phyloP scores from a whole-genome alignment of 2,888 invertebrate species.

The Agonopterix heracliana region DNA sequence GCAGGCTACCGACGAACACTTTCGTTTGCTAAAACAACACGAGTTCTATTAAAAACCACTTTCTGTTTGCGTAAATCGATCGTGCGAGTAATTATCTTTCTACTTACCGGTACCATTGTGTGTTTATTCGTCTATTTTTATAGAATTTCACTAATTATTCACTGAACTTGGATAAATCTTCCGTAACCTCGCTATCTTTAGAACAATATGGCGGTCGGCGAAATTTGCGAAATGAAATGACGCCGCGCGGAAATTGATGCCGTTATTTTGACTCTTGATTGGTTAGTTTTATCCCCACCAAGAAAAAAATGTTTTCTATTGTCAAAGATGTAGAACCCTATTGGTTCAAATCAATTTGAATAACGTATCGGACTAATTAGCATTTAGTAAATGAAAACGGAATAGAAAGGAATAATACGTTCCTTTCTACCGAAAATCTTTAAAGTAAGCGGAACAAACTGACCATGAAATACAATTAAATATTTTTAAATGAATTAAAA shows the following conservation, averaged over 20 bases:
- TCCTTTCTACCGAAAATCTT: no score
- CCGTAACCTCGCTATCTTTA: conserved; percentile 9
- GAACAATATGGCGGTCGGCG: conserved; percentile 13
- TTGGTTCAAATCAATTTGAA: no score
- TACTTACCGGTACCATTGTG: conserved; percentile 68
- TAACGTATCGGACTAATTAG: no score
- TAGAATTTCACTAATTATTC: background rate
- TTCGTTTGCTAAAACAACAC: conserved; percentile 80
- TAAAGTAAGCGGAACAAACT: no score
- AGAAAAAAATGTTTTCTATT: no score
- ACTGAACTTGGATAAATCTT: conserved; percentile 8
- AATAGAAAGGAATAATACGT: no score
- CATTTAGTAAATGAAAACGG: no score
- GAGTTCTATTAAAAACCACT: background rate
- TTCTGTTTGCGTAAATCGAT: background rate
- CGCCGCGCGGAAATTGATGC: background rate
- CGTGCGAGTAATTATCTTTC: background rate
- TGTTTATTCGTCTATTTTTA: conserved; percentile 8
- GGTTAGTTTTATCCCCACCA: no score
- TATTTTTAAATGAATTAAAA: no score
- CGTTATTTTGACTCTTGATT: no score
- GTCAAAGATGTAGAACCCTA: no score
- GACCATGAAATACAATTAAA: no score
- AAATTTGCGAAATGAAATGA: background rate
- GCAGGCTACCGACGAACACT: conserved; percentile 95